Base-by-base conservation (phyloP, 2,888 invertebrate genomes). In the Apeira syringaria region DNA sequence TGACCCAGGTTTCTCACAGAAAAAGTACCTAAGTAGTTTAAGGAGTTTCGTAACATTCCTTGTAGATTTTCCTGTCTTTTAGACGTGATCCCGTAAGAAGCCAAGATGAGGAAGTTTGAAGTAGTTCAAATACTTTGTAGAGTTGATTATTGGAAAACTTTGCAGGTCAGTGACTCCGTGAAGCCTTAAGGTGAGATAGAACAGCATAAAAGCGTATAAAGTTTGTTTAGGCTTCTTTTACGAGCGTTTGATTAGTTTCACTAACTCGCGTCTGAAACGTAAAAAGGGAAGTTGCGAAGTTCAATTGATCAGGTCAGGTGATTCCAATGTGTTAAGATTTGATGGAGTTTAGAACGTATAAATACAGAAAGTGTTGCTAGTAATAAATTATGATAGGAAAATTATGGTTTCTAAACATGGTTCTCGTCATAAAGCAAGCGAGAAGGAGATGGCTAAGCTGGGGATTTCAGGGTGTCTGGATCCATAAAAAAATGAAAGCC, bases 131-230 rank as follows among this genome's bases (percentile, higher is more conserved):
- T 43, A 36, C 12, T 18, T 32, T 17, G 30, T 33, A 2, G 15
- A 17, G 22, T 37, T 33, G 24, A 37, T 42, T 31, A 42, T 43
- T 36, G 36, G 28, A 15, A 18, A 37, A 43, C 17, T 43, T 43
- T 0, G 11, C 28, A 18, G 43, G 43, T 43, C 28, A 43, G 24
- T 17, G 43, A 43, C 25, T 37, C 12, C 35, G 13, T 31, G 32
- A 13, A 10, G 4, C 20, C 20, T 20, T 20, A 7, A 26, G 10
- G 27, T 27, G 2, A 13, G 5, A 12, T n/a, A 13, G 7, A 27
- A 20, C 2, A 20, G 7, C 20, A 1, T 20, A 3, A 2, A 20
- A 6, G 20, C 4, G 15, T 15, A 15, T 15, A 2, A 20, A 20
- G 18, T 20, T 20, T 7, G 20, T 6, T 17, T 17, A 6, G 20